Base-by-base conservation (phyloP, 1,140 invertebrate species). In the Drosophila parvula region DNA sequence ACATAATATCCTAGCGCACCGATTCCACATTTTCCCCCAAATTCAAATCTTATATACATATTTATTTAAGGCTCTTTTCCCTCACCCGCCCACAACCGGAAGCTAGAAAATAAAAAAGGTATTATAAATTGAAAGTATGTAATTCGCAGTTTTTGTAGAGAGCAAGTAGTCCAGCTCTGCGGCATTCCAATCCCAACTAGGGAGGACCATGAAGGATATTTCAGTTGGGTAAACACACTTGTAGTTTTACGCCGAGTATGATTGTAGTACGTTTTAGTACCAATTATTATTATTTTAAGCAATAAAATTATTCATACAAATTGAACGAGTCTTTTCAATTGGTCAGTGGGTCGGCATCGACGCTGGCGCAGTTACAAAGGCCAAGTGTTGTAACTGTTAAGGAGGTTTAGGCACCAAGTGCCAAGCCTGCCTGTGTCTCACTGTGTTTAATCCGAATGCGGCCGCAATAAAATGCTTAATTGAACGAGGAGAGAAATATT, bases 261-360 rank as follows among this genome's bases (percentile, higher is more conserved):
- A 10, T 11, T n/a, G 16, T 38, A 59, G 69, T 71, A 71, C 69
- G 69, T 71, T 71, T 71, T 71, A 71, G 69, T 71, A 71, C 69
- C 68, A 43, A 41, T 48, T 40, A 22, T n/a, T 16, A 59, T 28
- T 71, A 47, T 50, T 43, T 30, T 43, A 7, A 71, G 56, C 51
- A 71, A 71, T 71, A 71, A 70, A 71, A 9, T 48, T 12, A 71
- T 41, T 59, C 12, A 59, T 50, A 30, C 1, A n/a, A 59, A 41
- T 22, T 53, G 0, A 41, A 18, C 2, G 4, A 10, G 5, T 22
- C 6, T 16, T 74, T 43, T 61, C 55, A 60, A 40, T 63, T 65
- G 67, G 22, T 18, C 11, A 44, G 55, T 32, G 36, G 38, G 55
- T 43, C 27, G 11, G 8, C 11, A 9, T 12, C 10, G 27, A 5